Evolutionary conservation across 2,113 vertebrate genomes (phyloP).

Genomic region (Urocitellus parryii): DNA sequence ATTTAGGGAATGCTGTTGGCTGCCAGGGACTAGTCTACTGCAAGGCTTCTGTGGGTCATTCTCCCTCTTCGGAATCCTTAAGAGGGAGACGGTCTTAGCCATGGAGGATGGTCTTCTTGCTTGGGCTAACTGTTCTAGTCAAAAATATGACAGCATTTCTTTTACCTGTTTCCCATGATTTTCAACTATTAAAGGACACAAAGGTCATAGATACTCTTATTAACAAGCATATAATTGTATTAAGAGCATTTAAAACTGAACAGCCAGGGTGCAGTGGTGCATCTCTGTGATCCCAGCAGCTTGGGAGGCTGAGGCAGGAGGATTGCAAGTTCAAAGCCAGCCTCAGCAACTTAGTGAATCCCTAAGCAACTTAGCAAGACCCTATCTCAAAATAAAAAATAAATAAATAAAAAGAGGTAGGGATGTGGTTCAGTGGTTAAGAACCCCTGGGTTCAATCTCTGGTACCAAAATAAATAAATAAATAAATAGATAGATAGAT

Average conservation of each 20-base stretch:
- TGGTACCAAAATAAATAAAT: too few relatives aligned
- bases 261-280: too few relatives aligned
- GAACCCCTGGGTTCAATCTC: too few relatives aligned
- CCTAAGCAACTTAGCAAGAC: too few relatives aligned
- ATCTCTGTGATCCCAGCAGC: too few relatives aligned
- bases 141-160: not conserved
- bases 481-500: too few relatives aligned
- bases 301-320: too few relatives aligned
- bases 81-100: not conserved
- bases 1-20: not conserved
- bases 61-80: not conserved
- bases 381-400: too few relatives aligned
- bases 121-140: not conserved
- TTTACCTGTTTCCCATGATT: not conserved
- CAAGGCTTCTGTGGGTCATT: not conserved
- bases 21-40: not conserved
- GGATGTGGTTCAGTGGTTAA: too few relatives aligned
- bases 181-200: not conserved
- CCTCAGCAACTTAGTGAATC: too few relatives aligned
- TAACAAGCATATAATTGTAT: not conserved
- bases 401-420: too few relatives aligned
- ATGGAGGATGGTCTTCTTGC: not conserved
- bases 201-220: not conserved
- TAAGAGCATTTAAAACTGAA: conserved; percentile 24
- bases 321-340: too few relatives aligned